Conservation (phyloP, 2,797 vertebrate species). For the Dromococcyx pavoninus region DNA sequence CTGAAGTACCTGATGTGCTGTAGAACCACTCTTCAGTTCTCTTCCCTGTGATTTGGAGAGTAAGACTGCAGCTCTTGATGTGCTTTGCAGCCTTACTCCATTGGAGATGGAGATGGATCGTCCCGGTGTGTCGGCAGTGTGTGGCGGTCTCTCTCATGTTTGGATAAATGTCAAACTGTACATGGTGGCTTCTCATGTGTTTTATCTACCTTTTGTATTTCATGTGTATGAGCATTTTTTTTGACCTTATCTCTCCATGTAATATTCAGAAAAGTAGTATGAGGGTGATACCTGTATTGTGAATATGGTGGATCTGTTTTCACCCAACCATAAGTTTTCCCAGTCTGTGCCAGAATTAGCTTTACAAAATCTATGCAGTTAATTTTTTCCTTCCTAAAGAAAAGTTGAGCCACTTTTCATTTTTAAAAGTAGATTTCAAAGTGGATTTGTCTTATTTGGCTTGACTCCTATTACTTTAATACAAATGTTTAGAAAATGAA, state of each 20-base stretch:
- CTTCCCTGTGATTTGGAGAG: neutral
- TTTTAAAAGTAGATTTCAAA: neutral
- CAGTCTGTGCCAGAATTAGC: neutral
- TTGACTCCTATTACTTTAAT: neutral
- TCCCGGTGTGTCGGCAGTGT: rapidly evolving
- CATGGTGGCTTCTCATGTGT: rapidly evolving
- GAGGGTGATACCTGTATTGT: neutral
- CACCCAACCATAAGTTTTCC: neutral
- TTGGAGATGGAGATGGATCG: rapidly evolving
- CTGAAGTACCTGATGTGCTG: neutral
- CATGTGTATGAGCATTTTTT: rapidly evolving
- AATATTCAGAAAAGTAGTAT: neutral
- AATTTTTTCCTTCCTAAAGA: neutral
- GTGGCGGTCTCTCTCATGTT: neutral
- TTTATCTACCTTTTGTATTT: neutral
- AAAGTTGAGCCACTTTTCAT: neutral
- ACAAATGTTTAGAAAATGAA: neutral
- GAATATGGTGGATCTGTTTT: neutral
- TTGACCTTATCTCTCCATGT: neutral
- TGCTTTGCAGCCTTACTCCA: neutral
- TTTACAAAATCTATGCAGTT: neutral
- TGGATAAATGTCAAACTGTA: neutral
- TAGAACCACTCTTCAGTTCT: neutral
- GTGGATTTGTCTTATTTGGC: neutral
- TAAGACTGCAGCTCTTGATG: neutral